Percentiles rank a stretch among this genome's conserved stretches.
These are phyloP conservation scores for Remorina albescens DNA, from an alignment of 2,797 vertebrate species.

Conservation along the genomic window DNA sequence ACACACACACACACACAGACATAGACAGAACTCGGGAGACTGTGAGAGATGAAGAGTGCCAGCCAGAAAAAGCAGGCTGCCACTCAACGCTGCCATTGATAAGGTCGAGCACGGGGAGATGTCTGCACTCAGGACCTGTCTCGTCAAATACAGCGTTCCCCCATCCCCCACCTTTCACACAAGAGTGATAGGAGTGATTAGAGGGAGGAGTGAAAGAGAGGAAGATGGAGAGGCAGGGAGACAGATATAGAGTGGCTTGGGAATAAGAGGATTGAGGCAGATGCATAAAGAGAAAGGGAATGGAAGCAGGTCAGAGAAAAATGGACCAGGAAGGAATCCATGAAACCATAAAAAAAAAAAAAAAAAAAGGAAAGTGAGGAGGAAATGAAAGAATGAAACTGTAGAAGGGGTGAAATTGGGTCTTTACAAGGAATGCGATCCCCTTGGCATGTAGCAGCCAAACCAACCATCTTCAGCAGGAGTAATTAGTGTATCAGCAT, in stretches of 20 bases:
- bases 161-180: conserved; percentile 40
- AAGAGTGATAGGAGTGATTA: conserved; percentile 70
- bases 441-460: conserved; percentile 37
- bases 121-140: conserved; percentile 79
- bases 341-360: conserved; percentile 33
- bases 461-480: conserved; percentile 42
- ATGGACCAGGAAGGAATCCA: conserved; percentile 27
- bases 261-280: conserved; percentile 58
- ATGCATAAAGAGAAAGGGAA: conserved; percentile 37
- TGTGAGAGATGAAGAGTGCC: conserved; percentile 56
- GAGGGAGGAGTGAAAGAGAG: conserved; percentile 52
- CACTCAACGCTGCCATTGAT: conserved; percentile 77
- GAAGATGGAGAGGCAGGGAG: conserved; percentile 62
- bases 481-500: conserved; percentile 20
- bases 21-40: conserved; percentile 48
- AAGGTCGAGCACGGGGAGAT: conserved; percentile 72
- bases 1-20: not conserved
- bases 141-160: conserved; percentile 76
- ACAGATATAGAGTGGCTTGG: conserved; percentile 65
- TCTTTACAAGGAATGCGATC: conserved; percentile 23
- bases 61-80: conserved; percentile 77
- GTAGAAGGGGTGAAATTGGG: not conserved
- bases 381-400: conserved; percentile 1
- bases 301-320: conserved; percentile 39
- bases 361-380: conserved; percentile 35